Evolutionary conservation across 2,113 vertebrate species (phyloP).

Genomic region (Thamnophis sirtalis): DNA sequence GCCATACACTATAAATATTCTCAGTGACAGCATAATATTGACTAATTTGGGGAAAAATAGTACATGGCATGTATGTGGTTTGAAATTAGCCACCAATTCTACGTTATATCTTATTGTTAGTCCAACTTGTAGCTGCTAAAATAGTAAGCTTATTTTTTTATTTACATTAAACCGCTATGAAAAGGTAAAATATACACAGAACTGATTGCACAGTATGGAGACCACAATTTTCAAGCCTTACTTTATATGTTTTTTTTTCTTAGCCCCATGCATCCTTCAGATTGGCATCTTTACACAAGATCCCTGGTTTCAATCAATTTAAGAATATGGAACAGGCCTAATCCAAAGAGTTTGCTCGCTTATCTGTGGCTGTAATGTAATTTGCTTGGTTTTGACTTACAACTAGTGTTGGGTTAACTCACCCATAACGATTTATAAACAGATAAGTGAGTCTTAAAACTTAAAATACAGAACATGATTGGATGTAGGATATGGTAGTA

Average conservation of each 20-base stretch:
- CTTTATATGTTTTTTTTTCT: not conserved
- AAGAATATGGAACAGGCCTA: not conserved
- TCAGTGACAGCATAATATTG: not conserved
- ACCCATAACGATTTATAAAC: not conserved
- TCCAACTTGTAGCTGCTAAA: not conserved
- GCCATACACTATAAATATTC: not conserved
- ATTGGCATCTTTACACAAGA: not conserved
- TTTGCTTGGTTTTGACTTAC: not conserved
- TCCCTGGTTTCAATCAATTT: not conserved
- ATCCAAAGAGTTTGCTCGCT: not conserved
- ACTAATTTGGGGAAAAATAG: not conserved
- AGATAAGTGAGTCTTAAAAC: not conserved
- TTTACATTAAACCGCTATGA: not conserved
- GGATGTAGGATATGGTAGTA: not conserved
- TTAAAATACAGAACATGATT: not conserved
- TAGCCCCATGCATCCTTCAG: not conserved
- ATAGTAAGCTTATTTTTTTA: not conserved
- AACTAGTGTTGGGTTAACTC: not conserved
- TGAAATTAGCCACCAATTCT: not conserved
- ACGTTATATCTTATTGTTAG: not conserved
- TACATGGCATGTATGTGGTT: not conserved
- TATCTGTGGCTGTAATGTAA: not conserved
- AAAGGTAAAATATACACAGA: not conserved
- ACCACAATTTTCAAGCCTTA: not conserved
- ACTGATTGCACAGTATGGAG: not conserved